These are phyloP conservation scores for Drosophila melanosoma DNA, from an alignment of 2,888 invertebrate species.

Conservation along the genomic window DNA sequence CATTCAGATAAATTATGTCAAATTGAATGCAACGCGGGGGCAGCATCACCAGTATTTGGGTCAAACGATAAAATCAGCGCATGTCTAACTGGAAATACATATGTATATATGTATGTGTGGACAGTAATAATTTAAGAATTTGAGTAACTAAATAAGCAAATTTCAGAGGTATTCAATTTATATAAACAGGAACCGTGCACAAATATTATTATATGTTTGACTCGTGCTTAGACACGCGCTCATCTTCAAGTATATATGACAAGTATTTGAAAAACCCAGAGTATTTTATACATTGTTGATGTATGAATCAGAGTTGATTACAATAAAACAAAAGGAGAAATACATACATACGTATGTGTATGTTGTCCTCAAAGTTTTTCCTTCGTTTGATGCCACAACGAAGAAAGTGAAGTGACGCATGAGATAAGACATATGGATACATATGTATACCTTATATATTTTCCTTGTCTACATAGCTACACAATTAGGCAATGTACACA, in stretches of 20 bases:
- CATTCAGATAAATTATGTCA: constrained; percentile 38
- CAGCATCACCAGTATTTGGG: constrained; percentile 41
- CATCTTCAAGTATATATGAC: constrained; percentile 14
- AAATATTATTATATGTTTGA: neutral
- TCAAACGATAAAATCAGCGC: constrained; percentile 65
- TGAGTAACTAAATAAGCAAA: neutral
- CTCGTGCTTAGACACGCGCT: constrained; percentile 1
- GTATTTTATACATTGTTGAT: constrained; percentile 1
- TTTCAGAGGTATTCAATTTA: neutral
- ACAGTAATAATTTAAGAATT: neutral
- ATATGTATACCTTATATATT: constrained; percentile 17
- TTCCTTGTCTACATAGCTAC: constrained; percentile 3
- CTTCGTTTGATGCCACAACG: constrained; percentile 8
- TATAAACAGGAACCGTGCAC: neutral
- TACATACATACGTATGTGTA: neutral
- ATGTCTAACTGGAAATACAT: constrained; percentile 66
- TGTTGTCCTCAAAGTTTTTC: constrained; percentile 1
- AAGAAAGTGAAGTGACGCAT: constrained; percentile 47
- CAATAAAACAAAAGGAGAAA: neutral
- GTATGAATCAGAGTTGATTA: constrained; percentile 38
- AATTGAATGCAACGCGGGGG: constrained; percentile 23
- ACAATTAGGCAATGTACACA: constrained; percentile 18
- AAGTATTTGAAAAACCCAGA: constrained; percentile 5
- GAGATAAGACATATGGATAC: constrained; percentile 58
- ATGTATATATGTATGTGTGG: constrained; percentile 8